phyloP scores from a whole-genome alignment of 2,888 invertebrate species.

The Cryptophagus acutangulus region DNA sequence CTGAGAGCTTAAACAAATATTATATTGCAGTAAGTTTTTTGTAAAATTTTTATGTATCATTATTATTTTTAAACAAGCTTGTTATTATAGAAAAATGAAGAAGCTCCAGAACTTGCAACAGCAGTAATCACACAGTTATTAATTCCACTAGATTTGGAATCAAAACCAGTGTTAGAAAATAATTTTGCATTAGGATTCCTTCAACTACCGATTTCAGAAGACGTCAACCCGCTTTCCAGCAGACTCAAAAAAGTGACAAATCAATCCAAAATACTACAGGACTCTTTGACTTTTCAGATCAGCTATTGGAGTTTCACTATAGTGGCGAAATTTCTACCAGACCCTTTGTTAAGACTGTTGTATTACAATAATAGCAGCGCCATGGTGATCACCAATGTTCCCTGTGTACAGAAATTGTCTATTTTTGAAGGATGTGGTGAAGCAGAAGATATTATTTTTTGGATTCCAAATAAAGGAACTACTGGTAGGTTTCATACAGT shows the following conservation, averaged over 20 bases:
- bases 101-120: not conserved
- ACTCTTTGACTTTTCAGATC: not conserved
- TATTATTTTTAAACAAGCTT: not conserved
- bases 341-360: not conserved
- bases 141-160: too few species aligned
- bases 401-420: not conserved
- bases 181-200: too few species aligned
- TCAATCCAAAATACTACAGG: too few species aligned
- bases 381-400: not conserved
- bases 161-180: too few species aligned
- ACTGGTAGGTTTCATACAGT: too few species aligned
- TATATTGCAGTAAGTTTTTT: constrained; percentile 2
- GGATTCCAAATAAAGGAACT: constrained; percentile 6
- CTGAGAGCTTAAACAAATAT: constrained; percentile 7
- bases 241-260: too few species aligned
- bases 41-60: not conserved
- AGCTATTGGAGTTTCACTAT: not conserved
- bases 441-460: not conserved
- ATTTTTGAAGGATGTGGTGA: not conserved
- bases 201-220: too few species aligned
- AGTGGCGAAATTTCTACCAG: not conserved
- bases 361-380: not conserved
- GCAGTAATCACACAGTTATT: constrained; percentile 1
- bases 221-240: too few species aligned
- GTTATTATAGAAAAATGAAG: not conserved